These are phyloP conservation scores for Marronus borbonicus DNA, from an alignment of 2,888 invertebrate genomes.

Conservation along the genomic window DNA sequence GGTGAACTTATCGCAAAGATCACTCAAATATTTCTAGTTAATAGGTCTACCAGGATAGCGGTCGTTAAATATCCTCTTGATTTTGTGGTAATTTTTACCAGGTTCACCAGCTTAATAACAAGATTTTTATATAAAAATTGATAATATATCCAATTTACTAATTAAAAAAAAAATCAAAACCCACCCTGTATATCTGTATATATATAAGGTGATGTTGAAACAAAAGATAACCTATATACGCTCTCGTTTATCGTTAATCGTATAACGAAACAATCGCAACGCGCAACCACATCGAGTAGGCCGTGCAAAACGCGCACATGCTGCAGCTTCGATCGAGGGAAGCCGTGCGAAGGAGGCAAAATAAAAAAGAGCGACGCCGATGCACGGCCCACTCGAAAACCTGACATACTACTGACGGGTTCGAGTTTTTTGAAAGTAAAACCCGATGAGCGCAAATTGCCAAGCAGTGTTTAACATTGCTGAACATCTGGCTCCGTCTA, in stretches of 20 bases:
- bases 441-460: constrained; percentile 52
- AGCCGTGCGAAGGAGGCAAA: background rate
- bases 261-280: background rate
- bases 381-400: constrained; percentile 32
- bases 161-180: background rate
- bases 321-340: no score
- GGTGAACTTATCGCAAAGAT: no score
- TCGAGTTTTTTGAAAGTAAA: constrained; percentile 55
- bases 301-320: no score
- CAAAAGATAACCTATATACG: background rate
- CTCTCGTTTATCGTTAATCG: background rate
- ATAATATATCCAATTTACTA: background rate
- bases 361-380: constrained; percentile 18
- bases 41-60: no score
- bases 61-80: no score
- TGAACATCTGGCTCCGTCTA: constrained; percentile 40
- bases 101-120: no score
- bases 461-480: constrained; percentile 47
- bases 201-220: background rate
- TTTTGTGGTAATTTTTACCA: no score
- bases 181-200: background rate
- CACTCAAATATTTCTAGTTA: no score
- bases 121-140: no score
- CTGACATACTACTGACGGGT: constrained; percentile 28
- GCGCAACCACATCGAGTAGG: no score